Conservation (phyloP, 1,140 invertebrate species). For the Cydia strobilella region DNA sequence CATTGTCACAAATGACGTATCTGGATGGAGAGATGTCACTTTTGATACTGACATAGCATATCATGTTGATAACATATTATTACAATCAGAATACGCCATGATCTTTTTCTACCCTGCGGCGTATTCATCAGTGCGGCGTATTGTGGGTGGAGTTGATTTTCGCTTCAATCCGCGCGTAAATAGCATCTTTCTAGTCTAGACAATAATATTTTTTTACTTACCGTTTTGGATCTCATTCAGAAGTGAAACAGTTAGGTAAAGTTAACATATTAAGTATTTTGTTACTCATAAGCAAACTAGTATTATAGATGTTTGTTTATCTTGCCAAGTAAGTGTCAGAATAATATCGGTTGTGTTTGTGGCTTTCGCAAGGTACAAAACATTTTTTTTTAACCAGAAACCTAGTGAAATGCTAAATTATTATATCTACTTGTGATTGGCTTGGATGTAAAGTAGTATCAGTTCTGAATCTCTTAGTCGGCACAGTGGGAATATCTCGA, state of each 20-base stretch:
- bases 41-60: too few relatives aligned
- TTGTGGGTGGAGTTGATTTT: too few relatives aligned
- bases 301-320: not conserved
- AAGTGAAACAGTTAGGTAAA: not conserved
- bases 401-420: not conserved
- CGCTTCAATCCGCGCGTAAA: not conserved
- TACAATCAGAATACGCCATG: too few relatives aligned
- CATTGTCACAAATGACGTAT: too few relatives aligned
- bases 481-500: not conserved
- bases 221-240: not conserved
- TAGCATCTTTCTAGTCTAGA: not conserved
- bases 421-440: not conserved
- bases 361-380: not conserved
- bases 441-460: not conserved
- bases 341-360: not conserved
- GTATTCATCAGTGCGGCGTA: too few relatives aligned
- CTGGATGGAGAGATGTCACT: too few relatives aligned
- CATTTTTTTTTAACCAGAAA: not conserved
- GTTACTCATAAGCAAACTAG: not conserved
- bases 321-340: constrained; percentile 1
- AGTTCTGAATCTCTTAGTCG: not conserved
- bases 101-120: too few relatives aligned
- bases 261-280: not conserved
- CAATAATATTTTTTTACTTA: constrained; percentile 7
- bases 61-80: too few relatives aligned